Evolutionary conservation across 2,113 vertebrate species (phyloP).

Genomic region (Mesitornis unicolor): DNA sequence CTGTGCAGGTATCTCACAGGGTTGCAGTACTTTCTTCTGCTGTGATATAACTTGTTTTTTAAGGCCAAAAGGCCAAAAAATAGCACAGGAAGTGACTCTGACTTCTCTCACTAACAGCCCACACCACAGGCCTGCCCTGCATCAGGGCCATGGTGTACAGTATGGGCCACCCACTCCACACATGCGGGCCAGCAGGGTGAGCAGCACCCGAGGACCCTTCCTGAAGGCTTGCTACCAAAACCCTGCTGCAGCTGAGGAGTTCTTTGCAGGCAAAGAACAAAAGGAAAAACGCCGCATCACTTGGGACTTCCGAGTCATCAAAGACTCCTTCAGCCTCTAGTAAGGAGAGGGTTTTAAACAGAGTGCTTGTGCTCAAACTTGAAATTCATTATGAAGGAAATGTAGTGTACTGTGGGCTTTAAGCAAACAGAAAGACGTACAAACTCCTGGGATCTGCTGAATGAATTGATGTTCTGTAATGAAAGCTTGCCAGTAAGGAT

Average conservation of each 20-base stretch:
- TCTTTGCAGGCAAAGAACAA: not conserved
- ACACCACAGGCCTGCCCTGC: accelerated
- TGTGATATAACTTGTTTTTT: not conserved
- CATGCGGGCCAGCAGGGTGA: not conserved
- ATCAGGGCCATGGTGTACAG: accelerated
- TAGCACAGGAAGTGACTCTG: not conserved
- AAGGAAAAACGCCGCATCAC: not conserved
- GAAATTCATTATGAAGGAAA: not conserved
- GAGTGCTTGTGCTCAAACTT: not conserved
- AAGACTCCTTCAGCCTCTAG: not conserved
- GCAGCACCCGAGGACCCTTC: not conserved
- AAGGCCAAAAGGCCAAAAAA: not conserved
- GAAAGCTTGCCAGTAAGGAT: not conserved
- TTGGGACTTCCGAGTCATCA: not conserved
- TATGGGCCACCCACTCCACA: not conserved
- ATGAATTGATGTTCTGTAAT: not conserved
- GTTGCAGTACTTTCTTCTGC: not conserved
- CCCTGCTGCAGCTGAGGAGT: not conserved
- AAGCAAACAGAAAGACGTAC: not conserved
- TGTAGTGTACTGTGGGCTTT: not conserved
- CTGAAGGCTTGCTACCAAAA: not conserved
- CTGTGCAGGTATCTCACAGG: not conserved
- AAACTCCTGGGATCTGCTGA: not conserved
- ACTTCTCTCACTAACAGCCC: not conserved
- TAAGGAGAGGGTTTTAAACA: not conserved